Percentiles rank a stretch among this genome's conserved stretches.
These are phyloP conservation scores for Parnassius apollo DNA, from an alignment of 2,888 invertebrate genomes.

Conservation along the genomic window DNA sequence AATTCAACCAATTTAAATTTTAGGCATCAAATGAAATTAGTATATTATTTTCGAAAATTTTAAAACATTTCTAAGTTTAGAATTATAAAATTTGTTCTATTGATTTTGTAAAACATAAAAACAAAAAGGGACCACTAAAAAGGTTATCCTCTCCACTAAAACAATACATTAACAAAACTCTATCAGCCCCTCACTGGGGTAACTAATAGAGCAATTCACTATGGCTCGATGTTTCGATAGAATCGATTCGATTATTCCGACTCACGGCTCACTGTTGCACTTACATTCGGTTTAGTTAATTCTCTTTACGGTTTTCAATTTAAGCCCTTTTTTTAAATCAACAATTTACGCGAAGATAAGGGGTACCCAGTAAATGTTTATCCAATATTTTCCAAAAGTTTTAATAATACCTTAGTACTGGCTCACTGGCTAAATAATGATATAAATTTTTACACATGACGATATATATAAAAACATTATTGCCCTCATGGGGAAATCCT, in stretches of 20 bases:
- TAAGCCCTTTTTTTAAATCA: slow-evolving; percentile 20
- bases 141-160: slow-evolving; percentile 39
- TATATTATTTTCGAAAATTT: no score
- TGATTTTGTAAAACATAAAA: background rate
- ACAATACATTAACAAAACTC: slow-evolving; percentile 58
- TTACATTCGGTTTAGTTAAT: slow-evolving; percentile 29
- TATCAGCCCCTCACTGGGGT: slow-evolving; percentile 56
- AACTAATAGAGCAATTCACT: slow-evolving; percentile 66
- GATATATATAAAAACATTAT: no score
- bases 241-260: slow-evolving; percentile 66
- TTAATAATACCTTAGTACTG: no score
- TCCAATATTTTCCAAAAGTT: no score
- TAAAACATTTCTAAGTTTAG: no score
- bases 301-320: slow-evolving; percentile 34
- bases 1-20: slow-evolving; percentile 27
- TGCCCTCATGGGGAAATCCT: no score
- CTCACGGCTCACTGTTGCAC: slow-evolving; percentile 42
- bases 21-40: no score
- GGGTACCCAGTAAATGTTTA: no score
- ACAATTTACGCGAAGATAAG: background rate
- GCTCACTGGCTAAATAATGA: no score
- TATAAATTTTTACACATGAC: no score
- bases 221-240: slow-evolving; percentile 50
- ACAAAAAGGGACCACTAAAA: slow-evolving; percentile 16
- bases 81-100: no score